phyloP scores from a whole-genome alignment of 2,888 invertebrate genomes.

The Drosophila emarginata region DNA sequence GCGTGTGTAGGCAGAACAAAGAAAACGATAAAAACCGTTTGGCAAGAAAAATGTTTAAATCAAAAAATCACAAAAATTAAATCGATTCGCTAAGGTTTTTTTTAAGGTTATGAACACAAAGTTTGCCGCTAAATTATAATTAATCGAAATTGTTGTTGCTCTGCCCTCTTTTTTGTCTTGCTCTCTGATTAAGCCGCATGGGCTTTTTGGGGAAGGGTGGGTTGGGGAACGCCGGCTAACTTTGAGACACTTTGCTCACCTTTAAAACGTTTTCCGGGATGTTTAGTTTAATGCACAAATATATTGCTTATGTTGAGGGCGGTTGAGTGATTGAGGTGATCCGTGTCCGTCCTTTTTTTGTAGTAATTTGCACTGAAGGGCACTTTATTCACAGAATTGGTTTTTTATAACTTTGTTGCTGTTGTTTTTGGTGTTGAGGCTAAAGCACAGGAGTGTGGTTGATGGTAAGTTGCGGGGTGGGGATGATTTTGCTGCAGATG shows the following conservation, averaged over 20 bases:
- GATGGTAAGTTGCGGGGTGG: constrained; percentile 15
- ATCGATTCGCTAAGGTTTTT: constrained; percentile 22
- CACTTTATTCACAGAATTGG: constrained; percentile 15
- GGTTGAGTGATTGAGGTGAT: not conserved
- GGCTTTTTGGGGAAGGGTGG: not conserved
- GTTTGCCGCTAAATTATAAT: constrained; percentile 57
- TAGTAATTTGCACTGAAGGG: constrained; percentile 12
- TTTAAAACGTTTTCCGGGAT: constrained; percentile 19
- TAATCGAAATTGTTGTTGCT: not conserved
- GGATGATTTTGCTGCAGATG: constrained; percentile 9
- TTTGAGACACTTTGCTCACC: constrained; percentile 41
- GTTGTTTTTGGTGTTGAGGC: constrained; percentile 8
- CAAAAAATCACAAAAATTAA: constrained; percentile 65
- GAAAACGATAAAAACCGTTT: constrained; percentile 48
- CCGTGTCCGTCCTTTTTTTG: constrained; percentile 4
- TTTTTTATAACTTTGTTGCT: not conserved
- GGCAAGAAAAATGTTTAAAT: constrained; percentile 50
- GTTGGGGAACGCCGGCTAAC: constrained; percentile 48
- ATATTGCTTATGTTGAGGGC: constrained; percentile 56
- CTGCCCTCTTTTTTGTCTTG: constrained; percentile 8
- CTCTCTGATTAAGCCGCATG: constrained; percentile 1
- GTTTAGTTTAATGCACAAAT: constrained; percentile 56
- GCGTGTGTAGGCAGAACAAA: constrained; percentile 69
- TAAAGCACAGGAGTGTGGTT: constrained; percentile 14
- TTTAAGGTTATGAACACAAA: constrained; percentile 69